Conservation (phyloP, 2,113 vertebrate species). For the Epinephelus moara region DNA sequence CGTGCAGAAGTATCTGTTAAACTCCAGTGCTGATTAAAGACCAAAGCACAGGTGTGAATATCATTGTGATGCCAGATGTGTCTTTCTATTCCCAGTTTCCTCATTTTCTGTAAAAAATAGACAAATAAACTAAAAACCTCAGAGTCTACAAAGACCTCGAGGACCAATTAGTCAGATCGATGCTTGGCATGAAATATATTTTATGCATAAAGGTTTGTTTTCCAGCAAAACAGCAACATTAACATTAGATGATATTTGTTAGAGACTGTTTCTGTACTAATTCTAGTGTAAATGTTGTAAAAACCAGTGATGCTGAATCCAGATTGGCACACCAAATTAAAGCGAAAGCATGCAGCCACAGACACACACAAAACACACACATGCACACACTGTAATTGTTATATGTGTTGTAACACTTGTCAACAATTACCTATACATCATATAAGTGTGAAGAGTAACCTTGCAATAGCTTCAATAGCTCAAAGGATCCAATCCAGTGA, state of each 20-base stretch:
- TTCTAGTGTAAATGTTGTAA: background rate
- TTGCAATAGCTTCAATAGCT: constrained; percentile 29
- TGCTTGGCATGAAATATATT: background rate
- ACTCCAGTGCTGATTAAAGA: background rate
- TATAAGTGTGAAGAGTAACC: background rate
- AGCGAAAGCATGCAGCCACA: background rate
- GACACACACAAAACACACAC: background rate
- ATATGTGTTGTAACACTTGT: background rate
- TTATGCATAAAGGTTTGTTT: background rate
- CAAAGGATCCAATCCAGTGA: constrained; percentile 27
- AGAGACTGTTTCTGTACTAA: background rate
- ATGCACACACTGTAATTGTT: background rate
- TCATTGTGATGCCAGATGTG: background rate
- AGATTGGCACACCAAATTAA: background rate
- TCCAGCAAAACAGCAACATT: background rate
- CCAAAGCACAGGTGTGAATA: background rate
- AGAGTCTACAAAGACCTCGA: background rate
- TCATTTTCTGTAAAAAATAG: background rate
- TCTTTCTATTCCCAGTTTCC: constrained; percentile 13
- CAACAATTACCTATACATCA: background rate
- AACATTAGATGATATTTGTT: background rate
- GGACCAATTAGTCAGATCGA: background rate
- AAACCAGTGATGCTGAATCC: background rate
- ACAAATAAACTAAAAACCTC: background rate
- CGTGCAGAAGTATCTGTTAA: background rate